phyloP scores from a whole-genome alignment of 2,113 vertebrate genomes.

The Mobula hypostoma region DNA sequence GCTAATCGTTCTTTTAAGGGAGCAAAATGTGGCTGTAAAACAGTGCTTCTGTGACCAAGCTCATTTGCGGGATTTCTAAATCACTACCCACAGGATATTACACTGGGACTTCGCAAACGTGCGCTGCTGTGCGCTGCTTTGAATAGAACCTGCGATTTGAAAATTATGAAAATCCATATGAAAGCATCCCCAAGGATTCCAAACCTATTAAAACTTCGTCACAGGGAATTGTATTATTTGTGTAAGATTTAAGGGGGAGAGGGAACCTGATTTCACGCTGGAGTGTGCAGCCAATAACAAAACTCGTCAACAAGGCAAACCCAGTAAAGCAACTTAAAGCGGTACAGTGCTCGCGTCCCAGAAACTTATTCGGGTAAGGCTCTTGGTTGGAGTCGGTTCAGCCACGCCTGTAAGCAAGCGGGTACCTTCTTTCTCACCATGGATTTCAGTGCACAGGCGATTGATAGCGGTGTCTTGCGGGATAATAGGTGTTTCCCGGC shows the following conservation, averaged over 20 bases:
- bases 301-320: neutral
- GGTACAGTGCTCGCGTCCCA: neutral
- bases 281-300: neutral
- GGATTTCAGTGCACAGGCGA: neutral
- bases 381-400: neutral
- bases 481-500: neutral
- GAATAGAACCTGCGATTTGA: neutral
- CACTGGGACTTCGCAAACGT: neutral
- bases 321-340: neutral
- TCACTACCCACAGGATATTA: neutral
- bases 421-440: neutral
- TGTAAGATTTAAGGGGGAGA: constrained; percentile 26
- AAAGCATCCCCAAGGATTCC: constrained; percentile 3
- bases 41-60: neutral
- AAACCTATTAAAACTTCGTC: constrained; percentile 3
- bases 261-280: constrained; percentile 32
- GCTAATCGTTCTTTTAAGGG: neutral
- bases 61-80: neutral
- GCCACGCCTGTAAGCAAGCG: neutral
- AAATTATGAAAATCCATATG: neutral
- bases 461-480: neutral
- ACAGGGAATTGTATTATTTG: constrained; percentile 27
- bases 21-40: neutral
- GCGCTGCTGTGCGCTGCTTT: neutral
- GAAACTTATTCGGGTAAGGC: neutral